Evolutionary conservation across 2,797 vertebrate species (phyloP).

Genomic region (Crenichthys baileyi): DNA sequence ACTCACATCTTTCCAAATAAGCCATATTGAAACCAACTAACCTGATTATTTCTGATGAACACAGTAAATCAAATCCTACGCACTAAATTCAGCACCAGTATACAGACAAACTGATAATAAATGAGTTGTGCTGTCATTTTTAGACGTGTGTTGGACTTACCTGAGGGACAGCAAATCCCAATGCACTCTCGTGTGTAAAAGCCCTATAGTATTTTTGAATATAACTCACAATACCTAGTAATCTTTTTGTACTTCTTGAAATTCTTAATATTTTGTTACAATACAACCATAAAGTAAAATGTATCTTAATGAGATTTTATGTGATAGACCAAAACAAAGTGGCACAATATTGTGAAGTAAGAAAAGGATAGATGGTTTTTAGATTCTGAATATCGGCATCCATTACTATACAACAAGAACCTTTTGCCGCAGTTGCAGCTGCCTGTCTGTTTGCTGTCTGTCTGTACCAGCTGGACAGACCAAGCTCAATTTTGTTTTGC

Average conservation of each 20-base stretch:
- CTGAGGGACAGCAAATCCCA: neutral
- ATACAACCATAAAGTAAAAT: neutral
- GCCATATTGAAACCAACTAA: conserved; percentile 8
- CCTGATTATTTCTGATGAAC: conserved; percentile 1
- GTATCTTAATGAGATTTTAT: neutral
- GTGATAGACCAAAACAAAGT: neutral
- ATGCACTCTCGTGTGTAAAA: neutral
- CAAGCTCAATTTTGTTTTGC: neutral
- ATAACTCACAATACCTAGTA: neutral
- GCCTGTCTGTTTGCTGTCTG: too few species aligned
- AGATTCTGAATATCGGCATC: neutral
- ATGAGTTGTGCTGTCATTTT: neutral
- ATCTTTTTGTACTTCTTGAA: neutral
- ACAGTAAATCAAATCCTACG: conserved; percentile 9
- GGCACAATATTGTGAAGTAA: neutral
- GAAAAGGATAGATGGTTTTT: neutral
- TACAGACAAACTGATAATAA: neutral
- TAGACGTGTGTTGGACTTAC: neutral
- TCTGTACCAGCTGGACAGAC: too few species aligned
- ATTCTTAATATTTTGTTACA: neutral
- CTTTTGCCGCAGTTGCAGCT: neutral
- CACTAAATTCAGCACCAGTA: conserved; percentile 4
- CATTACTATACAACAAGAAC: neutral
- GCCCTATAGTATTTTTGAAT: neutral
- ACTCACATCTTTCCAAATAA: conserved; percentile 13